Conservation (phyloP, 2,888 invertebrate genomes). For the Hyles lineata region DNA sequence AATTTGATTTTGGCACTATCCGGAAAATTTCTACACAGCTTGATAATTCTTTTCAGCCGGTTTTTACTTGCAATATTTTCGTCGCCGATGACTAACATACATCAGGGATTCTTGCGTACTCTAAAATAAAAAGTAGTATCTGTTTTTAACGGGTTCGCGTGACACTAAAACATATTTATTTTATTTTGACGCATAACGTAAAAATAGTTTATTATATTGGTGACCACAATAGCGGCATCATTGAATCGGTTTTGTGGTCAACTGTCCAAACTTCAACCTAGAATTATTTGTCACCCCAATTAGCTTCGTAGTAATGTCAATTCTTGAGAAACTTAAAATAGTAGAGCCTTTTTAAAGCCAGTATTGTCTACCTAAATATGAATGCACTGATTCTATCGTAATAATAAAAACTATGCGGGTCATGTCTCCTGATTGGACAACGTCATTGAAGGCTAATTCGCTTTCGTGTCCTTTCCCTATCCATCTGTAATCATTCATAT, state of each 20-base stretch:
- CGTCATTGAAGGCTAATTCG: too few species aligned
- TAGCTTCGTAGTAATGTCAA: background rate
- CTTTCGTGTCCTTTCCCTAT: too few species aligned
- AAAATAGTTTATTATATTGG: background rate
- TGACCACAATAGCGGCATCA: too few species aligned
- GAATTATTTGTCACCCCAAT: background rate
- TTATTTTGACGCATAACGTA: background rate
- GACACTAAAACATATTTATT: background rate
- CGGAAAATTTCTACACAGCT: constrained; percentile 17
- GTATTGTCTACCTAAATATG: too few species aligned
- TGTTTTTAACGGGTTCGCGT: background rate
- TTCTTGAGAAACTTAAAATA: background rate
- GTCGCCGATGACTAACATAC: constrained; percentile 17
- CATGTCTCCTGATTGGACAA: too few species aligned
- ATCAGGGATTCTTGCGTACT: background rate
- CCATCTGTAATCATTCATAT: too few species aligned
- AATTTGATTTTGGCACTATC: constrained; percentile 15
- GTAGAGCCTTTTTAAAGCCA: too few species aligned
- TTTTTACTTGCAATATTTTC: constrained; percentile 21
- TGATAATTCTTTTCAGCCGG: background rate
- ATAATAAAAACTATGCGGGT: too few species aligned
- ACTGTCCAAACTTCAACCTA: too few species aligned
- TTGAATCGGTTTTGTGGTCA: too few species aligned
- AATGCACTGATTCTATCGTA: too few species aligned
- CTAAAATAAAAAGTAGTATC: constrained; percentile 15